These are phyloP conservation scores for Nezara viridula DNA, from an alignment of 2,888 invertebrate species.

Conservation along the genomic window DNA sequence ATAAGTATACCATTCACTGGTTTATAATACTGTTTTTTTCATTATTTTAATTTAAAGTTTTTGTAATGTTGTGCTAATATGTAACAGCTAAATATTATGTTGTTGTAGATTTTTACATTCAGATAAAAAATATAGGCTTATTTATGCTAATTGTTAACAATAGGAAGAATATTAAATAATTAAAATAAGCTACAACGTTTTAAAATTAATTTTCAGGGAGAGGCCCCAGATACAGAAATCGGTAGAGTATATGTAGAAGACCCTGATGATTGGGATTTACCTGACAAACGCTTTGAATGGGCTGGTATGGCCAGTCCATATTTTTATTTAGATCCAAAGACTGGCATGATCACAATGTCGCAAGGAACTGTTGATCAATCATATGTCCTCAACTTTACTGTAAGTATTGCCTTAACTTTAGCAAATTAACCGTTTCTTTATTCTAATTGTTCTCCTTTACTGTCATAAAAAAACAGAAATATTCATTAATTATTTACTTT, in stretches of 20 bases:
- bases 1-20: neutral
- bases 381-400: constrained; percentile 81
- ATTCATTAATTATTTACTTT: no score
- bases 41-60: neutral
- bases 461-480: no score
- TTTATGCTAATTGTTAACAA: no score
- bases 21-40: neutral
- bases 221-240: constrained; percentile 84
- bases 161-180: no score
- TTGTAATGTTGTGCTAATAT: neutral
- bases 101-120: no score
- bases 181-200: constrained; percentile 14
- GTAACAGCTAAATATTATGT: no score
- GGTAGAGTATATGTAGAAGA: constrained; percentile 95
- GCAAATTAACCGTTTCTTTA: no score
- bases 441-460: no score
- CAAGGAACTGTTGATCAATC: constrained; percentile 82
- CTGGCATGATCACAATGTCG: constrained; percentile 90
- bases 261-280: constrained; percentile 96
- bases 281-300: constrained; percentile 90
- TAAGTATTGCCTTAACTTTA: constrained; percentile 68
- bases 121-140: no score
- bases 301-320: constrained; percentile 73
- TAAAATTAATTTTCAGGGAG: constrained; percentile 72
- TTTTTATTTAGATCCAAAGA: constrained; percentile 81